phyloP scores from a whole-genome alignment of 2,113 vertebrate species.

The Penelope pileata region DNA sequence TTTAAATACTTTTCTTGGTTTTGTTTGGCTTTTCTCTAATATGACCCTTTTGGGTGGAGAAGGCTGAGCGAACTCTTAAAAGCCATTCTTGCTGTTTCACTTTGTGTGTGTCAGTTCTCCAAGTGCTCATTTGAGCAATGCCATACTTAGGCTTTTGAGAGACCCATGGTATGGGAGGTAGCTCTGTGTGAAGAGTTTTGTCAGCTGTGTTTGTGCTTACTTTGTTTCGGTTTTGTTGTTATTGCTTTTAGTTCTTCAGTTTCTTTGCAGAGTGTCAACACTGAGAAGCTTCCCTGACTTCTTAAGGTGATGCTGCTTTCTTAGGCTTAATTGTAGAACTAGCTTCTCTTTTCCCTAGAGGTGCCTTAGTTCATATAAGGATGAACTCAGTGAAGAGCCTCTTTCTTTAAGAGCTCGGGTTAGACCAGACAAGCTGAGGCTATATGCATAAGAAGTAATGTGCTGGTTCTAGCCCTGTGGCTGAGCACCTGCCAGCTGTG shows the following conservation, averaged over 20 bases:
- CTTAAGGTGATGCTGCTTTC: background rate
- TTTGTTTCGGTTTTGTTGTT: background rate
- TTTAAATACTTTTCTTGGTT: background rate
- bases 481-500: accelerated
- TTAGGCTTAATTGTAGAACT: background rate
- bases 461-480: background rate
- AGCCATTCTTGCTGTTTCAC: background rate
- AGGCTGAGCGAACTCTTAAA: background rate
- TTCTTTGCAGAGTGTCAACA: background rate
- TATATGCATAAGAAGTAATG: background rate
- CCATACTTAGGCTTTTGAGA: background rate
- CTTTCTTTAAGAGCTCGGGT: background rate
- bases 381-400: background rate
- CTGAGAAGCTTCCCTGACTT: background rate
- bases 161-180: background rate
- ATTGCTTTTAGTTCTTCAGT: background rate
- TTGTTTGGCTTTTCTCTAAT: background rate
- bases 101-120: background rate
- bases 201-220: background rate
- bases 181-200: background rate
- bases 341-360: background rate
- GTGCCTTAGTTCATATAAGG: background rate
- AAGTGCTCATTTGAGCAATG: accelerated
- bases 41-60: background rate
- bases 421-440: accelerated